phyloP scores from a whole-genome alignment of 2,113 vertebrate genomes.

The Myiopsitta monachus region DNA sequence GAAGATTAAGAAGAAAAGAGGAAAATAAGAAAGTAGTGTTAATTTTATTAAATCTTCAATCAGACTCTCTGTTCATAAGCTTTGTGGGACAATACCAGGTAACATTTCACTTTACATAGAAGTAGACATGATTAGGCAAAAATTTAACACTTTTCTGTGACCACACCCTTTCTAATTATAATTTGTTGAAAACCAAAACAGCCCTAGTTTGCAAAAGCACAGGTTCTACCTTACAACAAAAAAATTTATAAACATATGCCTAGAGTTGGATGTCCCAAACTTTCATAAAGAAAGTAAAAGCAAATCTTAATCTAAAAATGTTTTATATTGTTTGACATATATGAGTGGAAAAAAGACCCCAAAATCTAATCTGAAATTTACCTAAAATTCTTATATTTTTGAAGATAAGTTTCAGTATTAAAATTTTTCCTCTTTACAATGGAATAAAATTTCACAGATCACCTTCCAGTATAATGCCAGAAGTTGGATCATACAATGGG shows the following conservation, averaged over 20 bases:
- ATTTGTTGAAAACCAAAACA: not conserved
- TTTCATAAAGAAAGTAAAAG: not conserved
- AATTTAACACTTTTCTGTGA: not conserved
- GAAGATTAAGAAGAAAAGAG: conserved; percentile 82
- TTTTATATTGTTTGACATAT: not conserved
- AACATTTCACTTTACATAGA: conserved; percentile 56
- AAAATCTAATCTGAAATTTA: not conserved
- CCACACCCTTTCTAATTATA: not conserved
- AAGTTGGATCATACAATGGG: not conserved
- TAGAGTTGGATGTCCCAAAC: not conserved
- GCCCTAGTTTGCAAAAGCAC: not conserved
- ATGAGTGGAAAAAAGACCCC: not conserved
- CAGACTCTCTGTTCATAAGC: conserved; percentile 65
- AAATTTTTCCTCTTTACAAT: not conserved
- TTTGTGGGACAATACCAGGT: conserved; percentile 63
- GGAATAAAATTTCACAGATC: not conserved
- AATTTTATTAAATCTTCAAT: conserved; percentile 84
- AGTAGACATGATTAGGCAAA: conserved; percentile 19
- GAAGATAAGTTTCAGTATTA: not conserved
- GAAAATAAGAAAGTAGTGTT: conserved; percentile 81
- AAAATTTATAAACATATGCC: not conserved
- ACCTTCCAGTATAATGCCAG: not conserved
- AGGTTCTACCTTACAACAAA: not conserved
- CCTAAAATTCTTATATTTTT: not conserved
- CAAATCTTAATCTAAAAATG: not conserved